Base-by-base conservation (phyloP, 2,888 invertebrate species). In the Aporophyla nigra region DNA sequence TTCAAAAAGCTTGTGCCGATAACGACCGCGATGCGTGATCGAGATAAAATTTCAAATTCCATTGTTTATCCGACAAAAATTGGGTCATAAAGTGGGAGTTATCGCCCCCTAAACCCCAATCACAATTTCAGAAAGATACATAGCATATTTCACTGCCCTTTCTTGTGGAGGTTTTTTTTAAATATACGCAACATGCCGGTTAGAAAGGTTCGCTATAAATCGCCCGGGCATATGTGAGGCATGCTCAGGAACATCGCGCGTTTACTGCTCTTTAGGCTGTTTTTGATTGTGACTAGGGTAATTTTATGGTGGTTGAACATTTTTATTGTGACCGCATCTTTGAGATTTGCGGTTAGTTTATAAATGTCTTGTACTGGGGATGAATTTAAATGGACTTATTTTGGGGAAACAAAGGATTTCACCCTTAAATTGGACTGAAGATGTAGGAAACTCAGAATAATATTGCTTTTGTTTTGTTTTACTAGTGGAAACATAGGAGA, bases 41-140 rank as follows among this genome's bases (percentile, higher is more conserved):
- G 87, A 92, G 91, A 93, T 94, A 93, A 93, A 94, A 94, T 94
- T 95, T 92, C 91, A 94, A 95, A 95, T 94, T 93, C 92, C 91
- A 92, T 94, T 95, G 95, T 95, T 95, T 95, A 94, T 94, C 92
- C 92, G 88, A 91, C 91, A 94, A 95, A 95, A 95, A 96, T 95
- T 95, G 94, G 94, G 92, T 92, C 93, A 93, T 96, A 95, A 96
- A 95, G 90, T 88, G 92, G 90, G 92, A 93, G 94, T 95, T 95
- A 96, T 95, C 89, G 94, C 90, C 94, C 95, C 95, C 95, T 91
- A 91, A 93, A 91, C 94, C 94, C 95, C 93, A 95, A 95, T 95
- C 96, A 95, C 93, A 94, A 94, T 93, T 94, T 94, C 90, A 88
- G 90, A 92, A 92, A 93, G 94, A 94, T 94, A 93, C 94, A 93